Base-by-base conservation (phyloP, 2,113 vertebrate genomes). In the Peromyscus polionotus region DNA sequence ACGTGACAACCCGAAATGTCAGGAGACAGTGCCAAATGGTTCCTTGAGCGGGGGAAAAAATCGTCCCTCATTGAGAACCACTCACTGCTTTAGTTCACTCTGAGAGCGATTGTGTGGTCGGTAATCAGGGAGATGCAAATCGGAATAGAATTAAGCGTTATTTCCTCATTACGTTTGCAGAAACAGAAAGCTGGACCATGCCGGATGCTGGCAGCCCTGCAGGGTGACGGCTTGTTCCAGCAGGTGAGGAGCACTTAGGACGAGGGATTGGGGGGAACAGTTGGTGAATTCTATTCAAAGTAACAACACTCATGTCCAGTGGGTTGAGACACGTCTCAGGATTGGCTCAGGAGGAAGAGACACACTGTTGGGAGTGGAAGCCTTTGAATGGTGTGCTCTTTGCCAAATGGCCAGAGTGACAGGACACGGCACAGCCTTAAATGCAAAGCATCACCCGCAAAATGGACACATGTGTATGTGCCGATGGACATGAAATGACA, bases 401-500 rank as follows among this genome's bases (percentile, higher is more conserved):
- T 22, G n/a, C 31, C 79, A 83, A 88, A 93, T 72, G 61, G 77
- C 93, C 7, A 0, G 12, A 51, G 42, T 10, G n/a, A 39, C 1
- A 2, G 61, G 81, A 42, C n/a, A 31, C 0, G 13, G n/a, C 22
- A 12, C 81, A 42, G 81, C 81, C 59, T 39, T 31, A 17, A 16
- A 13, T 61, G 24, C n/a, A 1, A 17, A 63, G n/a, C 11, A 26
- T 24, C 39, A 68, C 81, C 67, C 10, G 4, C 39, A 67, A 31
- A 80, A 10, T 7, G 19, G 51, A 31, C 75, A 0, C 48, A 5
- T 63, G 65, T 42, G n/a, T 48, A 14, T 7, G 22, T 1, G 22
- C 63, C 24, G 7, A 19, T 0, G 4, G 1, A 22, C 16, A 0
- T 0, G 65, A 61, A 2, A 16, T 7, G 8, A 85, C 4, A 28